These are phyloP conservation scores for Oligia latruncula DNA, from an alignment of 2,888 invertebrate genomes.

Conservation along the genomic window DNA sequence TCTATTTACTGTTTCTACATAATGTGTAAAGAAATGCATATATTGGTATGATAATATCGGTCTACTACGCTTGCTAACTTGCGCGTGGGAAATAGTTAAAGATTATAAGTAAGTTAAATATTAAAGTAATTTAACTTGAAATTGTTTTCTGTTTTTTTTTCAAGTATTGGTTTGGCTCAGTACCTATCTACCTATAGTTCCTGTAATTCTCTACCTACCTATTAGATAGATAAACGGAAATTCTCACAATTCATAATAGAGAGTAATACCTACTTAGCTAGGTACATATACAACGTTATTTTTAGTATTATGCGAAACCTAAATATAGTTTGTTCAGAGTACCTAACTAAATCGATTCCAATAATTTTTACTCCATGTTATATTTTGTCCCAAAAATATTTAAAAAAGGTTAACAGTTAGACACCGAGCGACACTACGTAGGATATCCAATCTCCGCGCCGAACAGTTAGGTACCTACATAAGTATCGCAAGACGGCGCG, in stretches of 20 bases:
- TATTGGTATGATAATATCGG: background rate
- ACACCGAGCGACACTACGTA: too few relatives aligned
- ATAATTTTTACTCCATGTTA: too few relatives aligned
- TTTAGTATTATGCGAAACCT: too few relatives aligned
- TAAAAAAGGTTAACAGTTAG: too few relatives aligned
- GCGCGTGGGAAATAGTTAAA: background rate
- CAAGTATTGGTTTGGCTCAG: background rate
- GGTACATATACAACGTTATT: background rate
- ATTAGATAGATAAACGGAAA: background rate
- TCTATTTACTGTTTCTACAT: background rate
- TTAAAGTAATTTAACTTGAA: too few relatives aligned
- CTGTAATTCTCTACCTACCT: background rate
- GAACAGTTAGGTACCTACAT: too few relatives aligned
- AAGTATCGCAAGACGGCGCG: too few relatives aligned
- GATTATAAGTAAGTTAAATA: too few relatives aligned
- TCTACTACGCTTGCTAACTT: background rate
- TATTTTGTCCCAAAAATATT: too few relatives aligned
- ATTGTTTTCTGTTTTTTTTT: background rate
- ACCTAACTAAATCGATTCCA: too few relatives aligned
- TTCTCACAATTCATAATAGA: background rate
- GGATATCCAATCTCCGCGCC: too few relatives aligned
- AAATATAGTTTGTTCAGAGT: too few relatives aligned
- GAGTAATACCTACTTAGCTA: background rate
- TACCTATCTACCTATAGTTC: background rate
- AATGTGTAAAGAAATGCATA: background rate